Conservation (phyloP, 2,888 invertebrate species). For the Baccha elongata region DNA sequence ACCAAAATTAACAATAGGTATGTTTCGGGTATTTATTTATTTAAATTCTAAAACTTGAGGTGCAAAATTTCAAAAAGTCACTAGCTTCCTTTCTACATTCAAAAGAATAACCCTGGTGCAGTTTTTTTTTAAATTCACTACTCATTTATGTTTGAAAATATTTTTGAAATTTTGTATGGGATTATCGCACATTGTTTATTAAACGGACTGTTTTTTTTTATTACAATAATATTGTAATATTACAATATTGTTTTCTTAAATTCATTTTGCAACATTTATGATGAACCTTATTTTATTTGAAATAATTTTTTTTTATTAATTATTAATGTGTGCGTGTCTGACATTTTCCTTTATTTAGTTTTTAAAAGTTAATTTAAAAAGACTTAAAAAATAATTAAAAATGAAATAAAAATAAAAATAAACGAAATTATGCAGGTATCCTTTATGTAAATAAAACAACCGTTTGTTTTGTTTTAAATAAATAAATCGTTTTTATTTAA, state of each 20-base stretch:
- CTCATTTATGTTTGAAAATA: constrained; percentile 40
- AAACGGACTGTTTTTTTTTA: background rate
- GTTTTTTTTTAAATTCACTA: constrained; percentile 43
- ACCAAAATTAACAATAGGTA: constrained; percentile 52
- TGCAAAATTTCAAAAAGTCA: constrained; percentile 59
- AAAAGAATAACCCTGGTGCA: constrained; percentile 65
- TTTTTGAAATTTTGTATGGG: background rate
- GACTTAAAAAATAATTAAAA: background rate
- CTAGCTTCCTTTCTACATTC: constrained; percentile 32
- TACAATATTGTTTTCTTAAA: background rate
- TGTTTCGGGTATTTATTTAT: constrained; percentile 25
- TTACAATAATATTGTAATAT: too few species aligned
- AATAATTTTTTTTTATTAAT: background rate
- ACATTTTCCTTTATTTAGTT: background rate
- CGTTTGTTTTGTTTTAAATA: constrained; percentile 46
- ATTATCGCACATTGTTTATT: background rate
- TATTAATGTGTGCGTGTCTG: constrained; percentile 11
- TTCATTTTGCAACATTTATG: background rate
- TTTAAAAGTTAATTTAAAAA: constrained; percentile 3
- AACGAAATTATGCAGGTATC: background rate
- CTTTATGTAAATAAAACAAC: constrained; percentile 44
- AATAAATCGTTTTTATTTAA: constrained; percentile 62
- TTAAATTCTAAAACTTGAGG: constrained; percentile 54
- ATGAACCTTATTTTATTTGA: background rate
- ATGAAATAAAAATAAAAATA: constrained; percentile 13